Evolutionary conservation across 2,888 invertebrate species (phyloP), one percentile per base, ranked within the genome.

Genomic region (Heliothis peltigera): DNA sequence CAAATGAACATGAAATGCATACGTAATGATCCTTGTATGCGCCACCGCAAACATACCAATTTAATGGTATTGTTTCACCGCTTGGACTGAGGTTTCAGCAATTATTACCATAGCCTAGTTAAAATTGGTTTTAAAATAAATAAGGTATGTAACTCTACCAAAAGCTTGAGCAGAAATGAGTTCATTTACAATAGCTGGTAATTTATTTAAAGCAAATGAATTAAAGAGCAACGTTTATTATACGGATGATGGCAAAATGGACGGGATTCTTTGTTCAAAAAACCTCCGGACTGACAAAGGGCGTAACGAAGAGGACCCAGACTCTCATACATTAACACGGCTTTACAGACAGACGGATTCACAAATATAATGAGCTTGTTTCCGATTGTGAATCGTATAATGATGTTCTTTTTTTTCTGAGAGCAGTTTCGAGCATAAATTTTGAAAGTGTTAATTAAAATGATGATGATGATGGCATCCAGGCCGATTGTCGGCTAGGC

Each of bases 281-380:
- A 69, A 63, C 44, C 62, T 39, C 15, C 0, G 46, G 62, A 47
- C 32, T 71, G 54, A 65, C 59, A 69, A 76, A 59, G 42, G 63
- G 18, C 25, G 44, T 76, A 64, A 69, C 60, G 60, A 71, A 68
- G 51, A 51, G 22, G 57, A 56, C 39, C 42, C 32, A 43, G 58
- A 22, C 49, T 53, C 47, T 58, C 70, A 68, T 66, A 74, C 25
- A 79, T 70, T 79, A 68, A 68, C 44, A 44, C 66, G 43, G 54
- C 49, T 52, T 76, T 55, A 49, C 47, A 53, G 28, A 64, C 63
- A 75, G 64, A 57, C 48, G 64, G 56, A 22, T 70, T 67, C 67
- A 68, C 77, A 79, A 70, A 77, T 79, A 70, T 79, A 78, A 78
- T 69, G 80, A 77, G 64, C 48, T 53, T 19, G 42, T 64, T 53